Base-by-base conservation (phyloP, 2,113 vertebrate species). In the Crotophaga sulcirostris region DNA sequence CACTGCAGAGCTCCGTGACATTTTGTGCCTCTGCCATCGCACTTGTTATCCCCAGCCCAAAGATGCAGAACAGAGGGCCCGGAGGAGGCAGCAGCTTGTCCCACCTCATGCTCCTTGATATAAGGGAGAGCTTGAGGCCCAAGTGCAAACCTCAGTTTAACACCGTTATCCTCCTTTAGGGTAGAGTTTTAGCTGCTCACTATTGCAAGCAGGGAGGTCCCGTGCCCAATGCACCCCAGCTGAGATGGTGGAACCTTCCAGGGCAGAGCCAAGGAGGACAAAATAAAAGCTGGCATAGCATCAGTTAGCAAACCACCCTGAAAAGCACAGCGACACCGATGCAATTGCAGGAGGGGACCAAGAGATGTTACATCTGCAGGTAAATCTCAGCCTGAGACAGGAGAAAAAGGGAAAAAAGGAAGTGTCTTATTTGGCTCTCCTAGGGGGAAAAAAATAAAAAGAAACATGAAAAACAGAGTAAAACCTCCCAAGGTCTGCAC, bases 1-100 rank as follows among this genome's bases (percentile, higher is more conserved):
- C 2, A 7, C 2, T 2, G 45, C 1, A 10, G 34, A 36, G 56
- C 81, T 17, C 36, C 47, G 1, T 12, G 0, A 24, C 0, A 0
- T 12, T 47, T 29, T 19, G 24, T 2, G 17, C 23, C 4, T 8
- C 44, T 21, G 40, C 73, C 73, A 12, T 2, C 1, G 2, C 44
- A 1, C 36, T 15, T 8, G 0, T n/a, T 8, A 74, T 15, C 58
- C 11, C n/a, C 73, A 29, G 0, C 75, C 33, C 62, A 25, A 15
- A 59, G n/a, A 40, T 0, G 60, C 31, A 42, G 18, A 16, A n/a
- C 3, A 1, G 59, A 64, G 5, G 20, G 26, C 34, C 7, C 33
- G 31, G 18, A 15, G 62, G 51, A 56, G 42, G 29, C n/a, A 79
- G 68, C 33, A 20, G 89, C 56, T 75, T 13, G 17, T 16, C 49